These are phyloP conservation scores for Ophion costatus DNA, from an alignment of 2,888 invertebrate genomes.

Conservation along the genomic window DNA sequence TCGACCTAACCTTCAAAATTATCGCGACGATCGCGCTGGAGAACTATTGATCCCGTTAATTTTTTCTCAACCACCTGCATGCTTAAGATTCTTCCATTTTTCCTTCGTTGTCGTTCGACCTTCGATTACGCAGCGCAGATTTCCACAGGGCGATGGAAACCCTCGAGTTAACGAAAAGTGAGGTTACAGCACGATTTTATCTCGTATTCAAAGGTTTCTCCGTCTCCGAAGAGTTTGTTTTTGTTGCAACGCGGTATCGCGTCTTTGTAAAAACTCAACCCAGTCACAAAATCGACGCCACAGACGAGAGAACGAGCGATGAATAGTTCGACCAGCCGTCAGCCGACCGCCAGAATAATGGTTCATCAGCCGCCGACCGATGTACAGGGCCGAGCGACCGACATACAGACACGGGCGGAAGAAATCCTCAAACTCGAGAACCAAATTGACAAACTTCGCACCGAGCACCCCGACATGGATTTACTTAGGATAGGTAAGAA, in stretches of 20 bases:
- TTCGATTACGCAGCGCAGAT: background rate
- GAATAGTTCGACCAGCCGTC: background rate
- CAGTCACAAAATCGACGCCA: no score
- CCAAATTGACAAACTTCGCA: conserved; percentile 95
- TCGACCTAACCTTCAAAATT: conserved; percentile 48
- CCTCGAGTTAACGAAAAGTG: background rate
- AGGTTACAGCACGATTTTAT: background rate
- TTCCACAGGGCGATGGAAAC: no score
- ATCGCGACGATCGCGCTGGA: background rate
- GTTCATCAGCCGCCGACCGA: conserved; percentile 99
- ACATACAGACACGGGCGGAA: conserved; percentile 99
- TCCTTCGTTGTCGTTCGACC: background rate
- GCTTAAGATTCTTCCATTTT: background rate
- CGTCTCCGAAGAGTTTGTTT: no score
- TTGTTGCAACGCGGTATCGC: no score
- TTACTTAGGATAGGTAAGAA: conserved; percentile 85
- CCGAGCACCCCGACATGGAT: conserved; percentile 94
- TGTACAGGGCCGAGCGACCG: conserved; percentile 97
- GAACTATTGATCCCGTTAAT: conserved; percentile 1
- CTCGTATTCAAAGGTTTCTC: background rate
- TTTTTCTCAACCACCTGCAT: conserved; percentile 1
- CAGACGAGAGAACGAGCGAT: background rate
- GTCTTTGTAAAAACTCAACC: no score
- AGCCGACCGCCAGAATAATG: conserved; percentile 98
- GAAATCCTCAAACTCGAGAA: conserved; percentile 97